Percentiles rank a stretch among this genome's conserved stretches.
Conservation (phyloP, 2,888 invertebrate genomes). For the Caenorhabditis parvicauda region DNA sequence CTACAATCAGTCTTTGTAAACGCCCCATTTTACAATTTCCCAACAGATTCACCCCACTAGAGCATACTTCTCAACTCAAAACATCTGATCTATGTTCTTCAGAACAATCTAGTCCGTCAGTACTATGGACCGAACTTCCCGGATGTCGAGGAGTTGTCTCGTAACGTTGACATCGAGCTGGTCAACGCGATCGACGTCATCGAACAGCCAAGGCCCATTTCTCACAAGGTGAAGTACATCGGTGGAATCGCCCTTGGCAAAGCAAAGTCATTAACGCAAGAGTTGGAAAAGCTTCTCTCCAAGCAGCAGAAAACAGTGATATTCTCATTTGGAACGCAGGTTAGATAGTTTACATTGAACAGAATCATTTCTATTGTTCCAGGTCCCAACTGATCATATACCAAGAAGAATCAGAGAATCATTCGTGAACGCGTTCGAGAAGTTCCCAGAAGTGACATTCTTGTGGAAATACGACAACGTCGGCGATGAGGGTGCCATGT, state of each 20-base stretch:
- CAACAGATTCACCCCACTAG: too few species aligned
- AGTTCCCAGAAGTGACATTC: slow-evolving; percentile 38
- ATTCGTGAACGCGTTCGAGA: slow-evolving; percentile 36
- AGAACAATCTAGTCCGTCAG: slow-evolving; percentile 6
- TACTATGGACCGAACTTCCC: slow-evolving; percentile 16
- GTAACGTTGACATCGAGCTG: slow-evolving; percentile 25
- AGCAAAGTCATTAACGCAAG: slow-evolving; percentile 15
- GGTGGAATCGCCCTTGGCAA: slow-evolving; percentile 36
- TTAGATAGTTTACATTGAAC: background rate
- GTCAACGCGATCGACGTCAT: slow-evolving; percentile 47
- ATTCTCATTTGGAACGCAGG: slow-evolving; percentile 47
- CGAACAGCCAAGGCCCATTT: slow-evolving; percentile 42
- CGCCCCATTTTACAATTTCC: too few species aligned
- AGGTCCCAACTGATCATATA: slow-evolving; percentile 13
- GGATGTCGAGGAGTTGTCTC: slow-evolving; percentile 9
- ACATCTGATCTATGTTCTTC: too few species aligned
- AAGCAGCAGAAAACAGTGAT: too few species aligned
- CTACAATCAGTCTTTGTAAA: too few species aligned
- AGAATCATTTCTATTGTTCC: background rate
- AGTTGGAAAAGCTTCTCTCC: slow-evolving; percentile 10
- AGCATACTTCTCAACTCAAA: too few species aligned
- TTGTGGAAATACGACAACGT: slow-evolving; percentile 40
- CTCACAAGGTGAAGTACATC: slow-evolving; percentile 45
- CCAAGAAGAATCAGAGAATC: slow-evolving; percentile 26
- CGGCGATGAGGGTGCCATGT: slow-evolving; percentile 17